These are phyloP conservation scores for Acanthurus leucopareius DNA, from an alignment of 2,797 vertebrate genomes.

Conservation along the genomic window DNA sequence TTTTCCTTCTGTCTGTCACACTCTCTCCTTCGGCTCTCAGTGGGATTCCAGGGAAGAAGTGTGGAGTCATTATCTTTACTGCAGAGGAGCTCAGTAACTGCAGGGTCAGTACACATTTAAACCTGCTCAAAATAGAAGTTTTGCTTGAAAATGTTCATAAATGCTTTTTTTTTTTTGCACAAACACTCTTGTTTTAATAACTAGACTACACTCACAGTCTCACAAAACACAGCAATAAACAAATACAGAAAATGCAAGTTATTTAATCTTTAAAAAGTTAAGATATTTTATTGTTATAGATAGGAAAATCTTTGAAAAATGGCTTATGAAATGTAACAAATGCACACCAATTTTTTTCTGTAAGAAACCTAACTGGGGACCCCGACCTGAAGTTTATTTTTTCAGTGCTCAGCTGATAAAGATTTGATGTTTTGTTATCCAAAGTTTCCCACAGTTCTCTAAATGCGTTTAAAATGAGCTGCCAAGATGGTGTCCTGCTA, in stretches of 20 bases:
- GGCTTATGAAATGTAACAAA: slow-evolving; percentile 13
- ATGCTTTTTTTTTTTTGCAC: slow-evolving; percentile 2
- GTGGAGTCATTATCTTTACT: slow-evolving; percentile 85
- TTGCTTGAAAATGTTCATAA: slow-evolving; percentile 11
- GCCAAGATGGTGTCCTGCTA: slow-evolving; percentile 38
- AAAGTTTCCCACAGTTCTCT: slow-evolving; percentile 5
- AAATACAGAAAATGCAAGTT: too few species aligned
- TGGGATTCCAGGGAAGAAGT: slow-evolving; percentile 88
- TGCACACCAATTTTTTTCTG: slow-evolving; percentile 4
- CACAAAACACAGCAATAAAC: not conserved
- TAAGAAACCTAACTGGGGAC: not conserved
- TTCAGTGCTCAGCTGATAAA: slow-evolving; percentile 1
- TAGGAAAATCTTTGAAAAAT: not conserved
- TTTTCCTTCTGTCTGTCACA: slow-evolving; percentile 41
- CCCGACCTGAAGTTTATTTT: not conserved
- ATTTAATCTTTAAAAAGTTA: too few species aligned
- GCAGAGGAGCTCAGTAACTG: slow-evolving; percentile 97
- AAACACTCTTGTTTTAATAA: slow-evolving; percentile 5
- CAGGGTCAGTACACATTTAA: slow-evolving; percentile 87
- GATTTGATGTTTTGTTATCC: slow-evolving; percentile 12
- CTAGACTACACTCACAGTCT: not conserved
- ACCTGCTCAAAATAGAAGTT: not conserved
- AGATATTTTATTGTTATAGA: not conserved
- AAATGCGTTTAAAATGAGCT: slow-evolving; percentile 48
- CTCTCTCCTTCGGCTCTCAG: slow-evolving; percentile 65